Conservation (phyloP, 2,888 invertebrate species). For the Coleophora flavipennella region DNA sequence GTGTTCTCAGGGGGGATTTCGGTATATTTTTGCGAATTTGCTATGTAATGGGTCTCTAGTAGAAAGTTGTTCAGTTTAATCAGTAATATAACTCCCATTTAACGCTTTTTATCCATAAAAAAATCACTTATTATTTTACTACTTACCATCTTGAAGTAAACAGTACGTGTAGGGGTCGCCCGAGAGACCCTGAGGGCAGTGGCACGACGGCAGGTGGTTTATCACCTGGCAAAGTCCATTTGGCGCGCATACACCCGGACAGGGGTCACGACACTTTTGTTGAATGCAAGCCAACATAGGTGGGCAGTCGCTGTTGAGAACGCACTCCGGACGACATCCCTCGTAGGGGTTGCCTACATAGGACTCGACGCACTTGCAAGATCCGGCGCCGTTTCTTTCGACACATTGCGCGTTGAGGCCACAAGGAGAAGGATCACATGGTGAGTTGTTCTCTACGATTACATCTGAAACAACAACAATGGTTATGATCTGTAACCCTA, state of each 20-base stretch:
- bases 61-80: no score
- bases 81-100: no score
- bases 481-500: not conserved
- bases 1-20: no score
- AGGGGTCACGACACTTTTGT: conserved; percentile 85
- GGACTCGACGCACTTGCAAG: conserved; percentile 78
- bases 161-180: conserved; percentile 82
- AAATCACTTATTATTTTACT: no score
- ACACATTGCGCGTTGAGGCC: conserved; percentile 76
- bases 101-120: no score
- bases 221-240: conserved; percentile 83
- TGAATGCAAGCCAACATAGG: conserved; percentile 81
- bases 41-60: no score
- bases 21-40: no score
- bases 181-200: conserved; percentile 76
- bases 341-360: conserved; percentile 65
- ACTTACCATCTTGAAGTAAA: conserved; percentile 19
- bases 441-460: conserved; percentile 58
- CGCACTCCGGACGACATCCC: conserved; percentile 87
- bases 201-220: conserved; percentile 83
- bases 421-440: conserved; percentile 81
- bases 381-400: conserved; percentile 76
- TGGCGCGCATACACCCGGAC: conserved; percentile 81
- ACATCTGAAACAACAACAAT: conserved; percentile 35
- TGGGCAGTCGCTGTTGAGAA: conserved; percentile 84